Evolutionary conservation across 2,797 vertebrate species (phyloP), one percentile per base, ranked within the genome.

Genomic region (Otolemur crassicaudatus): DNA sequence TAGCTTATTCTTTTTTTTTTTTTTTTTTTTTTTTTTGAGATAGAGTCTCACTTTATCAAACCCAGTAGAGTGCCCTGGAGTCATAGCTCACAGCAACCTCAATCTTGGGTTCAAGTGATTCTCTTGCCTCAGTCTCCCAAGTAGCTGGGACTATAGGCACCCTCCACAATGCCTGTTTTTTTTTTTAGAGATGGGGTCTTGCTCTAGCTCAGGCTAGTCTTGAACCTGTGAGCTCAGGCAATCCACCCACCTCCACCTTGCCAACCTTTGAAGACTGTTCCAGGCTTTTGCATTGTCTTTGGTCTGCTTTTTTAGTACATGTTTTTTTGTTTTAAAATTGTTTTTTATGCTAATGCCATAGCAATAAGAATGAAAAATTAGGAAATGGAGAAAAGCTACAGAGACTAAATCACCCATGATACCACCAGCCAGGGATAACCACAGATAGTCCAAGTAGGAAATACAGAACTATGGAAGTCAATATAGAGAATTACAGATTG

Each of bases 301-400:
- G 77, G 14, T 65, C n/a, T 17, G 12, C 65, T 79, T 83, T 79
- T 91, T 83, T 58, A 65, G 56, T n/a, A 9, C 53, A 49, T 83
- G 8, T 70, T 65, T 85, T 83, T 86, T 83, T 75, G 56, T 94
- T 89, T 81, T 49, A 61, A 63, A 85, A 70, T 87, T 92, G 85
- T 94, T n/a, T 87, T 79, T 65, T 53, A 34, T 77, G 25, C 63
- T 87, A 65, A 25, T 75, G 34, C 29, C 43, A 1, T 73, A 73
- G 22, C 75, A 80, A 80, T 81, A 83, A 63, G 82, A 56, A 65
- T 79, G 29, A 73, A 56, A 90, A 84, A 79, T 37, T 77, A 90
- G 60, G 9, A 96, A 92, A 37, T 72, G n/a, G 25, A 76, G 65
- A 43, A 86, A 72, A 69, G 65, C n/a, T 69, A 49, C 23, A 73